These are phyloP conservation scores for Spilogale gracilis DNA, from an alignment of 2,113 vertebrate species.

Conservation along the genomic window DNA sequence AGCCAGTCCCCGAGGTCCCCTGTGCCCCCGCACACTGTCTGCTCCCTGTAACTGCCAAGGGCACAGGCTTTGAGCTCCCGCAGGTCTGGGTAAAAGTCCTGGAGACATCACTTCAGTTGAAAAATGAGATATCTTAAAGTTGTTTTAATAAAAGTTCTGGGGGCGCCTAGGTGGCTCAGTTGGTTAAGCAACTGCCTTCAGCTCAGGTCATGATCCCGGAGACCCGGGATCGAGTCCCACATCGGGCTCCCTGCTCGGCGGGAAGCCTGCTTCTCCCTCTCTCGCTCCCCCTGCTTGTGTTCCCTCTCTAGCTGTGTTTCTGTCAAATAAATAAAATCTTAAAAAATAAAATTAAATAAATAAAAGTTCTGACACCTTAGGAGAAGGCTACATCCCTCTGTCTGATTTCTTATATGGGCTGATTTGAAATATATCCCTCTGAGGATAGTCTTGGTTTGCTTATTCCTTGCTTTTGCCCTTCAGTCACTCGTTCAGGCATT, in stretches of 20 bases:
- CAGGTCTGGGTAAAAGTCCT: not conserved
- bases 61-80: not conserved
- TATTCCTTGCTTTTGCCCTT: not conserved
- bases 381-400: not conserved
- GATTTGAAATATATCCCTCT: not conserved
- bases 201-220: no score
- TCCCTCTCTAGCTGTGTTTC: no score
- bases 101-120: not conserved
- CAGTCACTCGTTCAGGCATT: not conserved
- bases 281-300: no score
- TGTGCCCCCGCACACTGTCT: fast-evolving
- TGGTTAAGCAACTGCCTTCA: not conserved
- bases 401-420: not conserved
- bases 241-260: no score
- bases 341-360: no score
- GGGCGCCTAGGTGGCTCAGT: not conserved
- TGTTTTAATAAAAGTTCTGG: no score
- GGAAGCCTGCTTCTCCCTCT: no score
- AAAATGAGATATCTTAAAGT: not conserved
- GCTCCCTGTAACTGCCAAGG: not conserved
- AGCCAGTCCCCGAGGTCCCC: not conserved
- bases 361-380: not conserved
- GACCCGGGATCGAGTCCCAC: no score
- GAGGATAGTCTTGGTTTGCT: not conserved
- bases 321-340: no score